Base-by-base conservation (phyloP, 2,888 invertebrate species). In the Scaptomyza reducta region DNA sequence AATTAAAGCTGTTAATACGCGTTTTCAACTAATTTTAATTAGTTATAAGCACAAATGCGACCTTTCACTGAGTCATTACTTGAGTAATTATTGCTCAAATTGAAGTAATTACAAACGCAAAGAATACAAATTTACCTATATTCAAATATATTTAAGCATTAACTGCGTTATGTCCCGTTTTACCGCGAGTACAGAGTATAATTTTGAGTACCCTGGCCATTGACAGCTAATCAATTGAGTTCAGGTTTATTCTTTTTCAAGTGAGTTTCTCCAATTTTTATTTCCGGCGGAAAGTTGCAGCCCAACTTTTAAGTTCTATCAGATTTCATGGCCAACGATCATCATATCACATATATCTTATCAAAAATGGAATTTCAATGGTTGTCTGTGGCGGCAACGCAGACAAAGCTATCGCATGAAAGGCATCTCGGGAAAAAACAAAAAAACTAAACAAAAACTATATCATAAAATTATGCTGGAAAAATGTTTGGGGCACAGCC, bases 401-500 rank as follows among this genome's bases (percentile, higher is more conserved):
- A 65, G 50, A 72, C 70, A 84, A 84, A 85, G 83, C 64, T 84
- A 84, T 83, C 87, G 64, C 38, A 14, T 35, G 9, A 58, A 18
- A 40, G 67, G 66, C 76, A 74, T 74, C 76, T 65, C 16, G 9
- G 35, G 40, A 40, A 10, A 54, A 11, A 53, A 56, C 9, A 33
- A 31, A 49, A 22, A 22, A 22, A 22, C 1, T 3, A 11, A 53
- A 58, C 6, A 33, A 31, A 33, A 49, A 35, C 50, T 42, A 62
- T 68, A 16, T 51, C 29, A 63, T 62, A 57, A 76, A 72, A 76
- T 77, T 62, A 77, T 76, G 61, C 62, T 64, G 64, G 74, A 74
- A 65, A 73, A 73, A 66, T 51, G 65, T 27, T 49, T 59, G 6
- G 65, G 68, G 59, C 49, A 62, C 65, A 49, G 59, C 61, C 70